Evolutionary conservation across 2,888 invertebrate species (phyloP).

Genomic region (Thymelicus lineola): DNA sequence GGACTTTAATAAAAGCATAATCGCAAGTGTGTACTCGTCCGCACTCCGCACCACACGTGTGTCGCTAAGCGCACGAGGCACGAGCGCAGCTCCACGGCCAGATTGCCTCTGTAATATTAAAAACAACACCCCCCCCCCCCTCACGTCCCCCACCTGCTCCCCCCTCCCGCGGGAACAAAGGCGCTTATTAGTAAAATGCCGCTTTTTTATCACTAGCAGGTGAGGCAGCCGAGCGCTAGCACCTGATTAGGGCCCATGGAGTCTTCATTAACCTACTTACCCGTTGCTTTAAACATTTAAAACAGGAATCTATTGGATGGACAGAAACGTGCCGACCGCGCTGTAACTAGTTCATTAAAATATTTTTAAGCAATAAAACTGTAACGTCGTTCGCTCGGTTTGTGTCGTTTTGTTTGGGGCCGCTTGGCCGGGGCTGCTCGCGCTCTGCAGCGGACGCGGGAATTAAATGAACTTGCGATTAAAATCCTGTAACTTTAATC

Average conservation of each 20-base stretch:
- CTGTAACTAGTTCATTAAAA: slow-evolving; percentile 20
- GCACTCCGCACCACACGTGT: not conserved
- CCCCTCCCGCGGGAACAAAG: slow-evolving; percentile 29
- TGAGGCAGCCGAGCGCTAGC: slow-evolving; percentile 10
- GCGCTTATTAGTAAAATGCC: slow-evolving; percentile 47
- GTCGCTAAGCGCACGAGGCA: slow-evolving; percentile 14
- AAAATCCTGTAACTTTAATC: slow-evolving; percentile 14
- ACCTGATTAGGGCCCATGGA: slow-evolving; percentile 35
- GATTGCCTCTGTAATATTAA: slow-evolving; percentile 48
- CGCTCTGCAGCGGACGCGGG: slow-evolving; percentile 18
- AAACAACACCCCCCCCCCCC: slow-evolving; percentile 39
- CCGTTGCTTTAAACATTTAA: slow-evolving; percentile 30
- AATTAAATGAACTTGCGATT: slow-evolving; percentile 28
- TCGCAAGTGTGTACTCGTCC: not conserved
- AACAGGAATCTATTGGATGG: slow-evolving; percentile 16
- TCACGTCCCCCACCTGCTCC: slow-evolving; percentile 5
- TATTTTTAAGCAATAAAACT: slow-evolving; percentile 27
- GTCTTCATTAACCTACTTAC: slow-evolving; percentile 37
- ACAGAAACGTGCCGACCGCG: slow-evolving; percentile 10
- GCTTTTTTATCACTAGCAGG: slow-evolving; percentile 40
- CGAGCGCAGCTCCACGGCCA: slow-evolving; percentile 25
- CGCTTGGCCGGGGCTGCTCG: slow-evolving; percentile 2
- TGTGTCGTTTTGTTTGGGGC: slow-evolving; percentile 7
- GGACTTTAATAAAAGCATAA: not conserved
- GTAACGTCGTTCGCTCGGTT: slow-evolving; percentile 19